These are phyloP conservation scores for Lycopodina hypogea DNA, from an alignment of 37 sponge, comb jelly and placozoan species.

Conservation along the genomic window DNA sequence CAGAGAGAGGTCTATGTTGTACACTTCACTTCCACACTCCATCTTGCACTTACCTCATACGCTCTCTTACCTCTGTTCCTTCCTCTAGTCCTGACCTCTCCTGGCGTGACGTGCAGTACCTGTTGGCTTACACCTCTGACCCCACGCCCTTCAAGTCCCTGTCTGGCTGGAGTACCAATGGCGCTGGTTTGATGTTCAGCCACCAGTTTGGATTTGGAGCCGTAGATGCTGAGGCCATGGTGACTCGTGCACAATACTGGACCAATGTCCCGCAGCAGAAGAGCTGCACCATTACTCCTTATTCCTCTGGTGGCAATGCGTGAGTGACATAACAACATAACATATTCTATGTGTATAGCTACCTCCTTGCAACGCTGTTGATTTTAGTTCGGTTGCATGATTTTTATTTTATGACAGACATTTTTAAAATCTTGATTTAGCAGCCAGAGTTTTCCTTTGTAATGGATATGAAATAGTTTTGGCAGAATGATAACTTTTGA, in stretches of 20 bases:
- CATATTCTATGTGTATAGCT: too few relatives aligned
- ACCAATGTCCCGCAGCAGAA: conserved; percentile 58
- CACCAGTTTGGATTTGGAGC: conserved; percentile 93
- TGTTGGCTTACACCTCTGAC: conserved; percentile 73
- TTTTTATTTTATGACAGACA: too few relatives aligned
- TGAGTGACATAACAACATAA: not conserved
- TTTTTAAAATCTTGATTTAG: too few relatives aligned
- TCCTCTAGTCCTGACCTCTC: conserved; percentile 72
- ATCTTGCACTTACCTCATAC: too few relatives aligned
- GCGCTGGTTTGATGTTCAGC: conserved; percentile 73
- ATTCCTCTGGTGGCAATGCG: not conserved
- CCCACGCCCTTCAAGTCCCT: conserved; percentile 10
- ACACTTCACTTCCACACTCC: too few relatives aligned
- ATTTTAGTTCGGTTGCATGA: too few relatives aligned
- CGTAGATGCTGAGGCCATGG: conserved; percentile 85
- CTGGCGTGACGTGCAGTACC: conserved; percentile 96
- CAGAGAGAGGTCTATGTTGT: too few relatives aligned
- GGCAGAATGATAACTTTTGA: not conserved
- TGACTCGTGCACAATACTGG: conserved; percentile 90
- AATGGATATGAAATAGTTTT: too few relatives aligned
- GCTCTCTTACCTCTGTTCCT: not conserved
- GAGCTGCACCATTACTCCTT: conserved; percentile 8
- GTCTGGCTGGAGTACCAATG: conserved; percentile 72
- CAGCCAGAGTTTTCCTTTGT: too few relatives aligned
- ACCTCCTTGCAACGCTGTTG: too few relatives aligned